Base-by-base conservation (phyloP, 2,797 vertebrate genomes). In the Pterois miles region DNA sequence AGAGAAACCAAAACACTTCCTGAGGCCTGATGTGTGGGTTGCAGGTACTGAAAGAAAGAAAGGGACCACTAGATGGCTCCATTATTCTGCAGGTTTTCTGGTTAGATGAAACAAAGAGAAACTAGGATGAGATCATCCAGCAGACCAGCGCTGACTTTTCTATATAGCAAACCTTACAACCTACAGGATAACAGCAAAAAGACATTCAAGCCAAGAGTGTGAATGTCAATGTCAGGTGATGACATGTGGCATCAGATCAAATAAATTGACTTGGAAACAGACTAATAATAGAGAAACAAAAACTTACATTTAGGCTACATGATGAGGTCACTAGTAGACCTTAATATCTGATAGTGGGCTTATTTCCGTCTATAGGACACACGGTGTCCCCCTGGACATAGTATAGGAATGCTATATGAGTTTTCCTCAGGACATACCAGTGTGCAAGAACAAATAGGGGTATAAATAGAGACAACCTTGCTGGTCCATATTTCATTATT, bases 91-190 rank as follows among this genome's bases (percentile, higher is more conserved):
- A 62, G n/a, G 29, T 16, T 53, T 38, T 9, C 36, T 56, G 60
- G 27, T 14, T 18, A 1, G 13, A 43, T 29, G 68, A 73, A 67
- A 89, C 89, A 91, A 92, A 90, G 85, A 82, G 74, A 69, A 83
- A 71, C 79, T 68, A 59, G 73, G 86, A 88, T 88, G 87, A 89
- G 87, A 73, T 89, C 87, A 92, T 86, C 83, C 60, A 68, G 36
- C 74, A 82, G 63, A 71, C 16, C 12, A 27, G 27, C 63, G 80
- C 74, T 69, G 71, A 72, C 62, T 65, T 81, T 46, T 68, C 36
- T 33, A 10, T 20, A 31, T 23, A 74, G 78, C 36, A 71, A 36
- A 38, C 60, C n/a, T 2, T 40, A 23, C 65, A 65, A 43, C 33
- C 40, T 43, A 16, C 40, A 43, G 40, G 8, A 64, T 16, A 52